Base-by-base conservation (phyloP, 1,140 invertebrate species). In the Aleiodes sp. region DNA sequence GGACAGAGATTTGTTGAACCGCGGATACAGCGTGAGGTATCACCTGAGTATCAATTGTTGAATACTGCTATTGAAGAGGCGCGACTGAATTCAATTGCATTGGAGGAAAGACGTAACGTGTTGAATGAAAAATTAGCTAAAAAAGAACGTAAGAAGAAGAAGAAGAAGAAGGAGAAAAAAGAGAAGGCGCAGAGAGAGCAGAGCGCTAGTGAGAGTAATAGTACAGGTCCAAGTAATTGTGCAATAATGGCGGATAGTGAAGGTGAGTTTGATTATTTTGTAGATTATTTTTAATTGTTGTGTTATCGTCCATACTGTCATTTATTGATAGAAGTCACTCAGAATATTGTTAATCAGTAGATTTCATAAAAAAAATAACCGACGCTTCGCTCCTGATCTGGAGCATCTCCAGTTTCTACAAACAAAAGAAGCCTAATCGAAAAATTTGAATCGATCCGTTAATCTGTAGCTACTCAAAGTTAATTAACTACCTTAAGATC, bases 31-130 rank as follows among this genome's bases (percentile, higher is more conserved):
- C 87, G 91, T 39, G 88, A 88, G 70, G 87, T 88, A 43, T 92
- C 90, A 68, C 92, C 92, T 1, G 92, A 93, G 78, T 92, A 88
- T 80, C 87, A 91, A 68, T 88, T 90, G 71, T 85, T 94, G 31
- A 93, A 93, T 79, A 87, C 86, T 57, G 90, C 91, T 72, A 93
- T 94, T 66, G 92, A 93, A 79, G 90, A 92, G 80, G 91, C 90
- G 67, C 90, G 90, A 81, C 86, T 88, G 68, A 87, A 90, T 78
- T 91, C 91, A 6, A 88, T 91, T 64, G 87, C 90, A 64, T 84
- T 94, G 71, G 90, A 92, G 77, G 89, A 92, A 81, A 88, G 90
- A 39, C 87, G 92, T 24, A 92, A 90, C 86, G 88, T 88, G 33
- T 84, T 93, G 57, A 91, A 90, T 76, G 92, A 93, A 74, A 94